Base-by-base conservation (phyloP, 1,140 invertebrate species). In the Ptiloglossa arizonensis region DNA sequence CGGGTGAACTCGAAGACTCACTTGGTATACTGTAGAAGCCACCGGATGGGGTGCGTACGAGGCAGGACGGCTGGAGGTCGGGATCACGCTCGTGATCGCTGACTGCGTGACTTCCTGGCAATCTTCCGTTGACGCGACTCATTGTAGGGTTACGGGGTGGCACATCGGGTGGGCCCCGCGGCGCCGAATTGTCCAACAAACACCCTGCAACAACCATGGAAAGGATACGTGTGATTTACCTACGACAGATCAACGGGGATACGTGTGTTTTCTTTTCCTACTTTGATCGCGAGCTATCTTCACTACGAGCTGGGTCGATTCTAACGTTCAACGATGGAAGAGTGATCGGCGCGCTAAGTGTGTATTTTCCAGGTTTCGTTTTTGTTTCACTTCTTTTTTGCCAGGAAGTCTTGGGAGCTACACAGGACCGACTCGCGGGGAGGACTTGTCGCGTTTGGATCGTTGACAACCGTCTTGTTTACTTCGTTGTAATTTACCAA, bases 11-110 rank as follows among this genome's bases (percentile, higher is more conserved):
- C 32, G 41, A 35, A 78, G 78, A 90, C 92, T 91, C 76, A 93
- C 96, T 96, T 92, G 97, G 97, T 95, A 98, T 97, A 89, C 91
- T 93, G 94, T 97, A 98, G 90, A 98, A 97, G 94, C 97, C 97
- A 89, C 97, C 97, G 79, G 97, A 97, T 82, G 97, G 95, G 70
- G 97, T 97, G 91, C 97, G 95, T 86, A 98, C 97, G 86, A 98
- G 95, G 93, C 97, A 98, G 89, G 97, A 97, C 82, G 97, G 96
- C 92, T 98, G 97, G 92, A 98, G 97, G 91, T 98, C 97, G 84
- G 94, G 94, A 89, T 94, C 94, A 91, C 96, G 96, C 87, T 96
- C 95, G 89, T 95, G 94, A 85, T 94, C 93, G 86, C 92, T 93
- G 64, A 91, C 87, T 87, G 87, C 88, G 82, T 92, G 93, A 91